Evolutionary conservation across 2,113 vertebrate species (phyloP), one percentile per base, ranked within the genome.

Genomic region (Nothoprocta pentlandii): DNA sequence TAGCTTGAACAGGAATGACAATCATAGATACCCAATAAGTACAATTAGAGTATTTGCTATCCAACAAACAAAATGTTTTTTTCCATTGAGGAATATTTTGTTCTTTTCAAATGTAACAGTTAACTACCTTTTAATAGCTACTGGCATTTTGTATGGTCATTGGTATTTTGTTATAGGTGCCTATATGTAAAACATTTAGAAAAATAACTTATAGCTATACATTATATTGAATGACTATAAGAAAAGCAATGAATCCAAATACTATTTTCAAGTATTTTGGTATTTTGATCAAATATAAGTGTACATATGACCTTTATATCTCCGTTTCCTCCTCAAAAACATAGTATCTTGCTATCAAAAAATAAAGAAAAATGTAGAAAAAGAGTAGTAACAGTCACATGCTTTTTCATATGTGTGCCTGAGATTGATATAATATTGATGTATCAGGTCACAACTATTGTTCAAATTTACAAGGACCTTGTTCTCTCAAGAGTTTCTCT

Each of bases 381-480:
- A 68, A 23, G 30, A 68, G 58, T 17, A 80, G 20, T 25, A 63
- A n/a, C 17, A 63, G 23, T 26, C 8, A 28, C 44, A 9, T 68
- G 44, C 32, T 3, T 4, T 62, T 76, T 81, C 4, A 0, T 56
- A 76, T 53, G 8, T 0, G 0, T 87, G 71, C 16, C 36, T 70
- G 8, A 58, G 59, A 89, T 93, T 71, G 70, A 91, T 87, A 76
- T 5, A 67, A 15, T 92, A 85, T 70, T 82, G 67, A 87, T 77
- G 21, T 70, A 74, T 22, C 10, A 74, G 36, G 6, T 54, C 86
- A 39, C 23, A 16, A 39, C 16, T 82, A 86, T 53, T 90, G 34
- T 75, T 76, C 42, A 96, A n/a, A 68, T 89, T 84, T 90, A 61
- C 44, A 44, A 32, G 30, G 20, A 92, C 3, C 6, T 87, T 79